A percentile compares a stretch with the other conserved stretches of the same genome.
These are phyloP conservation scores for Geococcyx californianus DNA, from an alignment of 2,113 vertebrate species.

Conservation along the genomic window DNA sequence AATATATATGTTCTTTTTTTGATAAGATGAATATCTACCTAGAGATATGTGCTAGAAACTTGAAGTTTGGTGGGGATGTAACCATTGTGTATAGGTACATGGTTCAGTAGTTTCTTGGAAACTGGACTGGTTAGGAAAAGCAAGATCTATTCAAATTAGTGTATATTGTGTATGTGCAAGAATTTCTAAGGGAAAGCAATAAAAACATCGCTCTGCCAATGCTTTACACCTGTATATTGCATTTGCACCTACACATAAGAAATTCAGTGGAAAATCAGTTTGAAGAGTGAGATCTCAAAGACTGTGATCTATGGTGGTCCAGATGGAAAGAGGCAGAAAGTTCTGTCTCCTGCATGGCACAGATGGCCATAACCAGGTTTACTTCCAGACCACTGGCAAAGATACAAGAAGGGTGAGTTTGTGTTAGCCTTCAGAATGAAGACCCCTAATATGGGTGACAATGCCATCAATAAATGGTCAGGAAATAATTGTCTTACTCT, in stretches of 20 bases:
- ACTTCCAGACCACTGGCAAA: background rate
- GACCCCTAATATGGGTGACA: fast-evolving
- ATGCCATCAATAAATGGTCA: background rate
- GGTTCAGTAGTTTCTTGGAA: background rate
- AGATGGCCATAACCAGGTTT: background rate
- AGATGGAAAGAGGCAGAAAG: background rate
- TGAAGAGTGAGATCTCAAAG: background rate
- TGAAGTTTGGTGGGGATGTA: background rate
- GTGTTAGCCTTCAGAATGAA: background rate
- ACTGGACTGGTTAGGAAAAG: background rate
- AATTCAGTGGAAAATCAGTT: background rate
- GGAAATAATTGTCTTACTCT: background rate
- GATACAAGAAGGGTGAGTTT: background rate
- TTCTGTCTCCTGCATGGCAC: background rate
- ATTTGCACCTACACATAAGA: background rate
- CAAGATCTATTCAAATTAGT: background rate
- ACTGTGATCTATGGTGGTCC: background rate
- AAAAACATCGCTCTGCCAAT: background rate
- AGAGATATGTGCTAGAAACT: background rate
- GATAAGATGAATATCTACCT: background rate
- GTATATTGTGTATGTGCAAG: background rate
- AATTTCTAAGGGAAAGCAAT: background rate
- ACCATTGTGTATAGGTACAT: background rate
- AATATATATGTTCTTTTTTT: background rate
- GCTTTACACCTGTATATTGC: background rate